phyloP scores from a whole-genome alignment of 64 coral and sea anemone genomes.

The Pocillopora damicornis region DNA sequence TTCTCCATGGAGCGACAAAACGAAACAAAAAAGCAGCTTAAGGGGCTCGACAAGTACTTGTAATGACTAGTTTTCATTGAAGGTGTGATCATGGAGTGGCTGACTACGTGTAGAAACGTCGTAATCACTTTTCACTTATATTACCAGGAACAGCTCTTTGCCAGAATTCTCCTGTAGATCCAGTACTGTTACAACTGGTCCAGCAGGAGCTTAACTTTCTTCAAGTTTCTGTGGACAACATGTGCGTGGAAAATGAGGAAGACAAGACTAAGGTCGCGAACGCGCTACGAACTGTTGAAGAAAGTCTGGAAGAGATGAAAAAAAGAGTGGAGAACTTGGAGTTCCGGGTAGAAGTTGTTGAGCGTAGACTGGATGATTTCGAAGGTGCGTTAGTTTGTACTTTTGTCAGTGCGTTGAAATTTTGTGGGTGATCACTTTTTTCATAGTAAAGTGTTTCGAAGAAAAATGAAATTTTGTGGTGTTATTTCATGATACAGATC shows the following conservation, averaged over 20 bases:
- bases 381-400: not conserved
- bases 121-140: not conserved
- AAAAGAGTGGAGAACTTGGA: not conserved
- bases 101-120: not conserved
- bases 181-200: not conserved
- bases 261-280: not conserved
- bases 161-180: conserved; percentile 14
- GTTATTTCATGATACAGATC: too few relatives aligned
- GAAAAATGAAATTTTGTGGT: too few relatives aligned
- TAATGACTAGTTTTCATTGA: too few relatives aligned
- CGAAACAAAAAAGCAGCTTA: too few relatives aligned
- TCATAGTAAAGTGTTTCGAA: too few relatives aligned
- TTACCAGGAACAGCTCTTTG: conserved; percentile 4
- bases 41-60: too few relatives aligned
- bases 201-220: conserved; percentile 7
- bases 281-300: not conserved
- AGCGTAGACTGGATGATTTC: not conserved
- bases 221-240: conserved; percentile 13
- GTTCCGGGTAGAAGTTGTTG: not conserved
- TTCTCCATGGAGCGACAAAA: too few relatives aligned
- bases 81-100: too few relatives aligned
- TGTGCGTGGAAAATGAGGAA: not conserved
- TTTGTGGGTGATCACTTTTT: too few relatives aligned
- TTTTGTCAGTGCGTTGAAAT: too few relatives aligned
- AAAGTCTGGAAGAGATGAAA: not conserved